phyloP scores from a whole-genome alignment of 1,140 invertebrate species.

The Chironomus striatipennis region DNA sequence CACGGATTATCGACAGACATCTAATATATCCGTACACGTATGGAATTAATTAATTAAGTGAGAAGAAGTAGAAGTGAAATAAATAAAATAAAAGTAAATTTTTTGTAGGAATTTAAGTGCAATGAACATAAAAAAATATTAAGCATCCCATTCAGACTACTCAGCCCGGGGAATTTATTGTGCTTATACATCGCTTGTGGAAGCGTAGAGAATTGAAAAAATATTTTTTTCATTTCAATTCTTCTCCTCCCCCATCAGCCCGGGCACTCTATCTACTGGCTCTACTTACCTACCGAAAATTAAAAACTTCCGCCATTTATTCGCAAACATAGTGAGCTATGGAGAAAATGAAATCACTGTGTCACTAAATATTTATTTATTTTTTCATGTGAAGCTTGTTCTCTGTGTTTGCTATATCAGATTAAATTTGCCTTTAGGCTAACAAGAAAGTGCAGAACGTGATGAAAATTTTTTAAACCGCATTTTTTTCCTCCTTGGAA shows the following conservation, averaged over 20 bases:
- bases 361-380: background rate
- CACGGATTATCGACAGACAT: too few species aligned
- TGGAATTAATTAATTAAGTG: conserved; percentile 9
- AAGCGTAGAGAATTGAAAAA: too few species aligned
- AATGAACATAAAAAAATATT: background rate
- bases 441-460: too few species aligned
- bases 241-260: too few species aligned
- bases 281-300: background rate
- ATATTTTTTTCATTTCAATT: too few species aligned
- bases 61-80: background rate
- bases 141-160: background rate
- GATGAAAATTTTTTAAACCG: background rate
- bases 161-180: too few species aligned
- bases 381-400: too few species aligned
- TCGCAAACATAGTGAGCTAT: background rate
- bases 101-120: background rate
- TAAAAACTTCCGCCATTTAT: conserved; percentile 23
- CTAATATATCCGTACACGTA: background rate
- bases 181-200: too few species aligned
- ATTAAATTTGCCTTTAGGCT: too few species aligned
- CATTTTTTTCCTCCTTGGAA: background rate
- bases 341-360: background rate
- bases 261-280: too few species aligned
- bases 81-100: too few species aligned
- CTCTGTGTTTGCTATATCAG: too few species aligned